These are phyloP conservation scores for Euwallacea fornicatus DNA, from an alignment of 1,140 invertebrate genomes.

Conservation along the genomic window DNA sequence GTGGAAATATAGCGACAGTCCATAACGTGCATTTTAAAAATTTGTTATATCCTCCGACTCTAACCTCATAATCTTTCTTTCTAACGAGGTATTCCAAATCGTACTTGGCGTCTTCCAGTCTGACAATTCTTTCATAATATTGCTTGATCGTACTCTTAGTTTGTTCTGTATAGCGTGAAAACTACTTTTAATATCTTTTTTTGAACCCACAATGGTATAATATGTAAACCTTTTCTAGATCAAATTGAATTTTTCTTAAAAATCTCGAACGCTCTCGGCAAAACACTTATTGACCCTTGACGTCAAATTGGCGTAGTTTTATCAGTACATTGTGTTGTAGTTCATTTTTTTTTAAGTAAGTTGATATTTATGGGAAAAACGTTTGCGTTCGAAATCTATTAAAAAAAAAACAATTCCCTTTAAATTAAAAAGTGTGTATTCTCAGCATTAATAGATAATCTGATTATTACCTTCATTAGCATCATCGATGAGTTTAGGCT, in stretches of 20 bases:
- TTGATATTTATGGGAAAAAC: too few species aligned
- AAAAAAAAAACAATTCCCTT: too few species aligned
- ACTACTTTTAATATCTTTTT: conserved; percentile 8
- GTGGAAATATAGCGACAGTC: conserved; percentile 22
- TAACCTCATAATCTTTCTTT: conserved; percentile 95
- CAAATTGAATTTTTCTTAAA: too few species aligned
- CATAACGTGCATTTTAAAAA: conserved; percentile 35
- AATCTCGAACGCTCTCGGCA: too few species aligned
- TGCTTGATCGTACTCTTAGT: conserved; percentile 81
- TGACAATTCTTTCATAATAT: conserved; percentile 84
- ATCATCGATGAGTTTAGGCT: conserved; percentile 85
- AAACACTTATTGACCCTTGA: too few species aligned
- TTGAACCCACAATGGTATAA: neutral
- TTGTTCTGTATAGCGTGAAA: conserved; percentile 58
- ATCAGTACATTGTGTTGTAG: too few species aligned
- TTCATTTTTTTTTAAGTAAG: too few species aligned
- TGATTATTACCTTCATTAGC: conserved; percentile 81
- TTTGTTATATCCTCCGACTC: conserved; percentile 11
- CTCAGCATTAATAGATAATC: too few species aligned
- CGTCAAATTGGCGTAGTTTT: too few species aligned
- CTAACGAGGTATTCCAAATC: conserved; percentile 97
- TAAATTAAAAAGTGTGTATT: too few species aligned
- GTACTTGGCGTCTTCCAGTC: conserved; percentile 94
- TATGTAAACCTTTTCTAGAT: too few species aligned
- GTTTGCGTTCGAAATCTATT: too few species aligned